Evolutionary conservation across 2,113 vertebrate species (phyloP).

Genomic region (Cepphus grylle): DNA sequence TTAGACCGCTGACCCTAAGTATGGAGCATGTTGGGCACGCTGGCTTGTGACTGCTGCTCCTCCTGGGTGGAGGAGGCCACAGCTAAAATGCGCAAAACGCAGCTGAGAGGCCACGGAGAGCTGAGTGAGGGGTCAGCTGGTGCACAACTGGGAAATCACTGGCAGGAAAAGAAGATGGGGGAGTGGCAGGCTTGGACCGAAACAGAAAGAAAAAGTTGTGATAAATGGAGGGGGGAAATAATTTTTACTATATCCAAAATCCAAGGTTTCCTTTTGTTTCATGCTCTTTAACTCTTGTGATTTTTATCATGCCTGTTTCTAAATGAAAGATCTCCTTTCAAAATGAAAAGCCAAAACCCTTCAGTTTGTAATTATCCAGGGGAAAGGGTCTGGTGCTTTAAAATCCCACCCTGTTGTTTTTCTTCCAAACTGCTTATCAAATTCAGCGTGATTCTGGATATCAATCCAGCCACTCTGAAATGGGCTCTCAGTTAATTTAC

Average conservation of each 20-base stretch:
- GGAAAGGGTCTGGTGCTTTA: not conserved
- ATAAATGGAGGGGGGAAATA: not conserved
- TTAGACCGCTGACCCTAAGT: not conserved
- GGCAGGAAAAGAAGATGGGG: not conserved
- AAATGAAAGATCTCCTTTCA: slow-evolving; percentile 18
- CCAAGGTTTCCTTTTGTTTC: not conserved
- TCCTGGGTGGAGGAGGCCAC: not conserved
- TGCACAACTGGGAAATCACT: not conserved
- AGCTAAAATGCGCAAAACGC: not conserved
- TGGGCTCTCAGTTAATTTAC: not conserved
- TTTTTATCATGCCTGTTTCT: not conserved
- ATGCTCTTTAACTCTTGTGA: not conserved
- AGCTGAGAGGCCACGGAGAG: not conserved
- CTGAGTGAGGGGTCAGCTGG: not conserved
- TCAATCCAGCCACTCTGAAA: not conserved
- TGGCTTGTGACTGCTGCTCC: not conserved
- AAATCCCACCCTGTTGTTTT: not conserved
- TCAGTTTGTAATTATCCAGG: not conserved
- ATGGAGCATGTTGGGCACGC: accelerated
- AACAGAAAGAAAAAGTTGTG: not conserved
- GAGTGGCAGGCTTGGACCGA: not conserved
- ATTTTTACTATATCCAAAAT: not conserved
- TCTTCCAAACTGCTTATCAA: not conserved
- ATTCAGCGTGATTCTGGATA: not conserved
- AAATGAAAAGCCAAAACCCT: not conserved